These are phyloP conservation scores for Plebejus argus DNA, from an alignment of 2,888 invertebrate genomes.

Conservation along the genomic window DNA sequence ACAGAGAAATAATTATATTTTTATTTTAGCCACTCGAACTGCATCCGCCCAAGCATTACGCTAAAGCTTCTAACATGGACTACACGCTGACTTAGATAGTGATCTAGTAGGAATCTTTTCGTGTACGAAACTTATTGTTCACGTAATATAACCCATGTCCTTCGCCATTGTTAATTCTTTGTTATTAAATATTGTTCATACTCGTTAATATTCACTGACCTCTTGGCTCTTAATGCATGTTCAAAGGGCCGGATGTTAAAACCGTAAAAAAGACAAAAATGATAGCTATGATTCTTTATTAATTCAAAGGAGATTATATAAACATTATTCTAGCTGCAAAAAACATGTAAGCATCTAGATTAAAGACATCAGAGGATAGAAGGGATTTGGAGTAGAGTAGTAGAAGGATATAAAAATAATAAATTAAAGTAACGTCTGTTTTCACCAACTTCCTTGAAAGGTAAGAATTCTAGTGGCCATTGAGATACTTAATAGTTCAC, in stretches of 20 bases:
- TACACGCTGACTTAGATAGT: slow-evolving; percentile 52
- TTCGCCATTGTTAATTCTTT: slow-evolving; percentile 66
- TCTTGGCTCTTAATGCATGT: slow-evolving; percentile 23
- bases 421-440: too few relatives aligned
- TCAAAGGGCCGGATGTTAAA: slow-evolving; percentile 22
- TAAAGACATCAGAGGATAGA: too few relatives aligned
- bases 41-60: not conserved
- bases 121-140: slow-evolving; percentile 75
- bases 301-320: not conserved
- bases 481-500: too few relatives aligned
- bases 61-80: slow-evolving; percentile 45
- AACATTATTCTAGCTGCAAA: not conserved
- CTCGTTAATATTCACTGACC: slow-evolving; percentile 26
- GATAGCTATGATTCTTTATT: not conserved
- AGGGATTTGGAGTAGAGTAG: too few relatives aligned
- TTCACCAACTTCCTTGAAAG: too few relatives aligned
- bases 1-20: too few relatives aligned
- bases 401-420: too few relatives aligned
- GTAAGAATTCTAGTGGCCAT: too few relatives aligned
- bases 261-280: not conserved
- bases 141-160: slow-evolving; percentile 63
- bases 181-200: slow-evolving; percentile 24
- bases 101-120: slow-evolving; percentile 69
- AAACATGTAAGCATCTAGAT: too few relatives aligned
- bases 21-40: too few relatives aligned